Percentiles rank a stretch among this genome's conserved stretches.
Evolutionary conservation across 2,797 vertebrate species (phyloP).

Genomic region (Sebastes nivosus): DNA sequence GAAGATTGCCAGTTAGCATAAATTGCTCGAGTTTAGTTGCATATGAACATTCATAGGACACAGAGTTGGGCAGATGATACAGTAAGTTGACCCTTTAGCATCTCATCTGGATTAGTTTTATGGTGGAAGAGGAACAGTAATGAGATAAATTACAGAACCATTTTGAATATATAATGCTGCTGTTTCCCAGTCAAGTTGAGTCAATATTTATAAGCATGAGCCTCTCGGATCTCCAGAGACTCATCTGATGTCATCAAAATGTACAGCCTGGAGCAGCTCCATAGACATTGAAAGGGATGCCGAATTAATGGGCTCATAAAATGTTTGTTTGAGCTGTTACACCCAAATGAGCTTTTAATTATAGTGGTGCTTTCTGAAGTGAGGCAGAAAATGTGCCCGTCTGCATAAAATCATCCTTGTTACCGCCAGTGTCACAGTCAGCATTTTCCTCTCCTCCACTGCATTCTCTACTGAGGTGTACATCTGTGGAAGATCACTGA

Average conservation of each 20-base stretch:
- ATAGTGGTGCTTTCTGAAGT: constrained; percentile 66
- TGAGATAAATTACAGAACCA: constrained; percentile 5
- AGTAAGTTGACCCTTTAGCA: constrained; percentile 11
- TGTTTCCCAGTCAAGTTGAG: constrained; percentile 39
- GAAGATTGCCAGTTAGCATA: background rate
- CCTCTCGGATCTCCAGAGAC: constrained; percentile 22
- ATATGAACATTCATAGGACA: background rate
- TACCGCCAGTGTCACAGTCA: constrained; percentile 58
- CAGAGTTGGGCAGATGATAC: constrained; percentile 2
- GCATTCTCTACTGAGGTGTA: constrained; percentile 28
- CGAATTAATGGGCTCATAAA: constrained; percentile 72
- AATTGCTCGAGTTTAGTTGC: background rate
- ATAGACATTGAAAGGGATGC: constrained; percentile 47
- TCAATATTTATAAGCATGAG: constrained; percentile 56
- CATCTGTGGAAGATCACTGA: constrained; percentile 37
- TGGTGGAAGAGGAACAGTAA: background rate
- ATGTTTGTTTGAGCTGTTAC: constrained; percentile 78
- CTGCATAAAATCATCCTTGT: constrained; percentile 68
- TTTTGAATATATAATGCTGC: constrained; percentile 16
- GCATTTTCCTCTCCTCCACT: constrained; percentile 51
- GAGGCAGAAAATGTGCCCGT: constrained; percentile 72
- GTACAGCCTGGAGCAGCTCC: constrained; percentile 44
- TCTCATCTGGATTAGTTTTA: background rate
- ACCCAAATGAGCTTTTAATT: constrained; percentile 81
- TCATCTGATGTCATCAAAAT: constrained; percentile 57